Evolutionary conservation across 2,888 invertebrate genomes (phyloP).

Genomic region (Drosophila phalerata): DNA sequence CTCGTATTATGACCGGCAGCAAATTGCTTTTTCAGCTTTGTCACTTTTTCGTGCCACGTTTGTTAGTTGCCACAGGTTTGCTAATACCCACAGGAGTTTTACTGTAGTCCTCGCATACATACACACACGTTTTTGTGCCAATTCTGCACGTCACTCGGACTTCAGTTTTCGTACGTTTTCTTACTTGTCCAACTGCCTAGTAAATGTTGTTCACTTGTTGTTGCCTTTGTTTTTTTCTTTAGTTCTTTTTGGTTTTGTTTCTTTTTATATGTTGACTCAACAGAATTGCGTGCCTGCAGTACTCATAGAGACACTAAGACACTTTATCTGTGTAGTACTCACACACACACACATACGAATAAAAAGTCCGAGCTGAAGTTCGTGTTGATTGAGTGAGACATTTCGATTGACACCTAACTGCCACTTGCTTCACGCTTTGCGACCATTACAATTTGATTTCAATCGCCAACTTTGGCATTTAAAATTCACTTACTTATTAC

Average conservation of each 20-base stretch:
- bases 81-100: constrained; percentile 40
- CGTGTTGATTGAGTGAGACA: constrained; percentile 63
- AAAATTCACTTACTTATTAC: constrained; percentile 6
- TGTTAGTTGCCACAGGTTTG: constrained; percentile 54
- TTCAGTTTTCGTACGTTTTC: constrained; percentile 52
- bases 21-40: constrained; percentile 81
- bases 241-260: constrained; percentile 26
- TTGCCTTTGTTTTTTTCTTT: constrained; percentile 9
- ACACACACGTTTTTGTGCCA: constrained; percentile 55
- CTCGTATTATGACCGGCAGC: constrained; percentile 69
- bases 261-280: constrained; percentile 70
- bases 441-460: constrained; percentile 14
- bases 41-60: constrained; percentile 74
- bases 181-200: constrained; percentile 36
- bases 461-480: constrained; percentile 9
- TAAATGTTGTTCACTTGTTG: constrained; percentile 24
- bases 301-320: constrained; percentile 24
- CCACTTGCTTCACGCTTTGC: constrained; percentile 2
- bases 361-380: constrained; percentile 27
- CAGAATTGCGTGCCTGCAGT: constrained; percentile 66
- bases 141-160: constrained; percentile 74
- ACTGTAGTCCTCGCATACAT: constrained; percentile 14
- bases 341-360: constrained; percentile 29
- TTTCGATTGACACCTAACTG: constrained; percentile 63
- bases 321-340: constrained; percentile 27